Percentiles rank a stretch among this genome's conserved stretches.
phyloP scores from a whole-genome alignment of 2,113 vertebrate genomes.

The Pachycephala philippinensis region DNA sequence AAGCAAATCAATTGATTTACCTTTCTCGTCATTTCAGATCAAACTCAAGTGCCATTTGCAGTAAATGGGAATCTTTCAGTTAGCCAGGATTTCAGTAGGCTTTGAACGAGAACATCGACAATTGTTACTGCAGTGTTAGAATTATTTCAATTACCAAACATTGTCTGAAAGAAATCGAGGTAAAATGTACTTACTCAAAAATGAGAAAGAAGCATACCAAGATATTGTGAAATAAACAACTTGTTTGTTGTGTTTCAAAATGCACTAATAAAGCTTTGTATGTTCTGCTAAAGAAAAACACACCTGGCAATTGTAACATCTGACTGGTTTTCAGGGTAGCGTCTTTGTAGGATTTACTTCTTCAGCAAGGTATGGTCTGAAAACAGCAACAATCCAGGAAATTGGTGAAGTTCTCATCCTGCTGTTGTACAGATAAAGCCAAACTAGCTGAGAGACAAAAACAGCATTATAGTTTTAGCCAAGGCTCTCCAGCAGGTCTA shows the following conservation, averaged over 20 bases:
- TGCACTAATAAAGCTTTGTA: not conserved
- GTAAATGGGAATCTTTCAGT: not conserved
- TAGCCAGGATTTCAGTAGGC: not conserved
- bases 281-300: not conserved
- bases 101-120: not conserved
- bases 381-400: not conserved
- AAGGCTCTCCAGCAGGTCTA: conserved; percentile 6
- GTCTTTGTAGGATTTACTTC: not conserved
- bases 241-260: not conserved
- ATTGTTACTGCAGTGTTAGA: not conserved
- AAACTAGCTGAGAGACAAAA: conserved; percentile 10
- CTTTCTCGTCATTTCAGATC: not conserved
- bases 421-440: not conserved
- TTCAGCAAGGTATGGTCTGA: not conserved
- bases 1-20: not conserved
- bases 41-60: not conserved
- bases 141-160: not conserved
- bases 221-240: not conserved
- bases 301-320: not conserved
- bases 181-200: not conserved
- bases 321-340: not conserved
- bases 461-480: not conserved
- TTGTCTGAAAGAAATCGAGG: not conserved
- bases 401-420: not conserved
- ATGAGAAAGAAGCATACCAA: not conserved